Base-by-base conservation (phyloP, 2,113 vertebrate species). In the Tupaia tana region DNA sequence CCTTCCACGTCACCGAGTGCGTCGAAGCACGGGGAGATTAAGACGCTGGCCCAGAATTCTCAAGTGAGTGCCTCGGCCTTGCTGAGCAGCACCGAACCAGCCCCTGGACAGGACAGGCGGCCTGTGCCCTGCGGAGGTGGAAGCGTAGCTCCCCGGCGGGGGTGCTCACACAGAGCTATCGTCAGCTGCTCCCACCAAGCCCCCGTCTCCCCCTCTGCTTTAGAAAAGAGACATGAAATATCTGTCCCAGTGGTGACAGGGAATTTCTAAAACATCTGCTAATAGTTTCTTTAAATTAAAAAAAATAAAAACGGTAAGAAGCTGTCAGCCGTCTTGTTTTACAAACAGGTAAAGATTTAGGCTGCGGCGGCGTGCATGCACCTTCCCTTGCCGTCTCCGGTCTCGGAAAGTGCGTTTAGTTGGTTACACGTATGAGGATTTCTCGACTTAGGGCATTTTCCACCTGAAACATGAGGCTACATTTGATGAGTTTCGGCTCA, bases 301-400 rank as follows among this genome's bases (percentile, higher is more conserved):
- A 66, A 54, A 56, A 63, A 84, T 78, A 71, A 16, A 18, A 74
- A 22, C 29, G 13, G 61, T 52, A 31, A 54, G 31, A 54, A 66
- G 63, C 10, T 14, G 3, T 25, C 9, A 4, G 3, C 22, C 9
- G 3, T 18, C 73, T 67, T 74, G 56, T 15, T 85, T 73, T 85
- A 24, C 7, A 9, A 16, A 4, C 19, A 13, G 0, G 2, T 9
- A 6, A 25, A 19, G 20, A 8, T 24, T 34, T 29, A 59, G 52
- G 8, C 31, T 16, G 1, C 11, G 56, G 29, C 0, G 1, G 27
- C 0, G 1, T 14, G 6, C 18, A 22, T n/a, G 20, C 43, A 11
- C 71, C 63, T 83, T 14, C 52, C 66, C 69, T 67, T 18, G 61
- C 61, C 19, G 7, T 66, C 22, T 88, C 79, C 78, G 87, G 70